These are phyloP conservation scores for Calameuta filiformis DNA, from an alignment of 2,888 invertebrate genomes.

Conservation along the genomic window DNA sequence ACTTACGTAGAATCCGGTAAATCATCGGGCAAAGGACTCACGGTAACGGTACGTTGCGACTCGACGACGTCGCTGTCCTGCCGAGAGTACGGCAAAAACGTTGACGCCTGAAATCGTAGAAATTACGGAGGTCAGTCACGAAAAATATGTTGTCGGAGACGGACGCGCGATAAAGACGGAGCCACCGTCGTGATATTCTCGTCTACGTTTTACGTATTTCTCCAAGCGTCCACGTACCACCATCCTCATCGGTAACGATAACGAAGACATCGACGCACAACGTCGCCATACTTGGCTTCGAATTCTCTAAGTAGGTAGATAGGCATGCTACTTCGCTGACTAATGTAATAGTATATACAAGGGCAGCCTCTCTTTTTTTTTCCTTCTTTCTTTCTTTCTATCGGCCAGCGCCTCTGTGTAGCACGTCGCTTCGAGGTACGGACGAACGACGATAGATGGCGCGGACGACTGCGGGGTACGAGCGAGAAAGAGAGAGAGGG, in stretches of 20 bases:
- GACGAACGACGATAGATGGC: neutral
- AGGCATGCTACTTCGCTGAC: conserved; percentile 16
- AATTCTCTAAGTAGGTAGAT: conserved; percentile 24
- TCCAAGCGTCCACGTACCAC: neutral
- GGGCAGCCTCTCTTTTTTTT: conserved; percentile 5
- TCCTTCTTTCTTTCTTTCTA: neutral
- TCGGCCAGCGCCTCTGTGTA: conserved; percentile 5
- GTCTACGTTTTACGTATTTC: neutral
- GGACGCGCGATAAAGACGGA: neutral
- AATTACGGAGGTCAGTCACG: neutral
- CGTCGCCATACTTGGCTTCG: conserved; percentile 32
- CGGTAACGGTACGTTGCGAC: neutral
- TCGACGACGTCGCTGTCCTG: neutral
- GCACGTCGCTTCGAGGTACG: conserved; percentile 20
- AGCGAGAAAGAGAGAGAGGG: conserved; percentile 10
- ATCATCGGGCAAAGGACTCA: neutral
- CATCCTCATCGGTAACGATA: neutral
- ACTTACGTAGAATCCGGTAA: neutral
- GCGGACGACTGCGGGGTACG: neutral
- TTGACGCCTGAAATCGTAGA: neutral
- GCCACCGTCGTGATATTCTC: neutral
- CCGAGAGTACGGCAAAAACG: neutral
- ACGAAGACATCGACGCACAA: conserved; percentile 11
- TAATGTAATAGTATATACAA: conserved; percentile 14
- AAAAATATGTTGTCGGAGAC: neutral